Conservation (phyloP, 2,113 vertebrate genomes). For the Eonycteris spelaea region DNA sequence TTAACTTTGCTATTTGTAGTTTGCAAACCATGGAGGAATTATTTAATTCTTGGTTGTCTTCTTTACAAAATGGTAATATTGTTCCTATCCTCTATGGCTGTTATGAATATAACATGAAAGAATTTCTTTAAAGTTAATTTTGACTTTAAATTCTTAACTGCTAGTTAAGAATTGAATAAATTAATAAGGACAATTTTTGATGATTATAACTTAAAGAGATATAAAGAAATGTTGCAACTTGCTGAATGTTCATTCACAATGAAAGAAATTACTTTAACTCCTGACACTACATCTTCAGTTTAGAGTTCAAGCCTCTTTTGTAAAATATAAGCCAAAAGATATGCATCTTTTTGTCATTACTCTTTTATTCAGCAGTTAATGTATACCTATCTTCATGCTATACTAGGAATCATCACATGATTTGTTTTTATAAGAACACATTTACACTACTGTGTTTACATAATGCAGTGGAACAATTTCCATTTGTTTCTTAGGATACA, state of each 20-base stretch:
- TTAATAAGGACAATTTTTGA: background rate
- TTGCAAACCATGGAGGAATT: background rate
- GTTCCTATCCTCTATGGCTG: background rate
- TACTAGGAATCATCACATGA: constrained; percentile 56
- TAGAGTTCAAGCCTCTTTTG: background rate
- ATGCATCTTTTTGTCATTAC: no score
- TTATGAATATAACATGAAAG: background rate
- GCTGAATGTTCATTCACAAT: background rate
- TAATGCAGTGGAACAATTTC: background rate
- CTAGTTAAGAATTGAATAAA: background rate
- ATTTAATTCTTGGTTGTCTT: background rate
- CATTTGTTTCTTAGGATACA: background rate
- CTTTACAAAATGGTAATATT: background rate
- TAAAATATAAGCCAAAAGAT: background rate
- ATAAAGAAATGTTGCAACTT: background rate
- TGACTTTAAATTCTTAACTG: background rate
- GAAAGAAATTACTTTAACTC: background rate
- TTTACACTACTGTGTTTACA: constrained; percentile 31
- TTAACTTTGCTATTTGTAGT: background rate
- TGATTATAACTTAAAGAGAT: background rate
- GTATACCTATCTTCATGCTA: constrained; percentile 11
- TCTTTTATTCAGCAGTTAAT: constrained; percentile 25
- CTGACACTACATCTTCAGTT: background rate
- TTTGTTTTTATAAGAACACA: constrained; percentile 42
- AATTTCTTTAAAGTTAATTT: constrained; percentile 16